Evolutionary conservation across 2,113 vertebrate genomes (phyloP), one percentile per base, ranked within the genome.

Genomic region (Platanista minor): DNA sequence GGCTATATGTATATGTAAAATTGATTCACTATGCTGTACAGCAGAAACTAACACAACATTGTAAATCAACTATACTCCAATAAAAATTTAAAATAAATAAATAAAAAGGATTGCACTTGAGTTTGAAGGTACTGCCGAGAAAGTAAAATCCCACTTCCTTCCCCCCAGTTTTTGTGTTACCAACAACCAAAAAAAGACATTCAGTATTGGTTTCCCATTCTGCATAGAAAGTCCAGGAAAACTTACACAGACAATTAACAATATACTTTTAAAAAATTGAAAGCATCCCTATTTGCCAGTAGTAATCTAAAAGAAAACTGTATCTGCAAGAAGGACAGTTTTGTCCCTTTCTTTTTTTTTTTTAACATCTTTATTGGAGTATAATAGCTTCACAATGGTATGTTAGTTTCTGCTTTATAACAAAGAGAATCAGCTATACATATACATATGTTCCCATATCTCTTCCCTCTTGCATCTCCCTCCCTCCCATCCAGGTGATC

Each of bases 1-100:
- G 43, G 9, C 74, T 77, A 6, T 52, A 52, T 0, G 1, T 77
- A 21, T 52, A 52, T 0, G 1, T 33, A 33, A 33, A 33, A 4
- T 29, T 77, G 74, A 77, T 77, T 52, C 74, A 52, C 5, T 49
- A 49, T 77, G 8, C 43, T 49, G 17, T 77, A 49, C 29, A 49
- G 31, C 17, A 77, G 29, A 77, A 77, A 49, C 17, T 18, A 49
- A 77, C 29, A 52, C 9, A 52, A 12, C 46, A 33, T 33, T 77
- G 17, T 33, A 77, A 52, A 77, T 31, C 46, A 77, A 52, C 49
- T 77, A 33, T 52, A 77, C 20, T 52, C 18, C 74, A 77, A 77
- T 77, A 77, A 21, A 77, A 52, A 13, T 21, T 52, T 52, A 21
- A 52, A 52, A 52, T 77, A 46, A 52, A 52, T 77, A 46, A 77